Percentiles rank a stretch among this genome's conserved stretches.
These are phyloP conservation scores for Beris chalybata DNA, from an alignment of 2,888 invertebrate genomes.

Conservation along the genomic window DNA sequence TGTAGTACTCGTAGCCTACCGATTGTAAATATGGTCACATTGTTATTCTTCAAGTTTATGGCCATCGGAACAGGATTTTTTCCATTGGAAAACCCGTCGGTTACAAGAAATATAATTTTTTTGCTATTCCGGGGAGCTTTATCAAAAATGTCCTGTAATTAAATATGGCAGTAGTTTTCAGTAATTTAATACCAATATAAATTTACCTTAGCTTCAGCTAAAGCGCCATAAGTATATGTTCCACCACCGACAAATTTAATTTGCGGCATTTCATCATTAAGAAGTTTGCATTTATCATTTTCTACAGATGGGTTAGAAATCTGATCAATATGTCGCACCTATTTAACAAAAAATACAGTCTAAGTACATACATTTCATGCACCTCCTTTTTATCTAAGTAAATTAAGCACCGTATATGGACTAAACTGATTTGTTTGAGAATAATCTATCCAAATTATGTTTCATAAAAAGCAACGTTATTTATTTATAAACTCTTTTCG, in stretches of 20 bases:
- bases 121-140: constrained; percentile 56
- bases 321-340: constrained; percentile 63
- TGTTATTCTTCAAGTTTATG: constrained; percentile 58
- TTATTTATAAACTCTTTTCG: no score
- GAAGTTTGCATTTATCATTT: constrained; percentile 66
- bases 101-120: constrained; percentile 68
- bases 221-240: constrained; percentile 70
- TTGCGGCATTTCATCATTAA: constrained; percentile 63
- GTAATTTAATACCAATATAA: background rate
- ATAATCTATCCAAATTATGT: no score
- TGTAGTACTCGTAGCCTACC: constrained; percentile 42
- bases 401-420: no score
- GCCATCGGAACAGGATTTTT: constrained; percentile 67
- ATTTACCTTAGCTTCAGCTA: constrained; percentile 64
- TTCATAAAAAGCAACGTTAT: no score
- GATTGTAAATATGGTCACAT: constrained; percentile 61
- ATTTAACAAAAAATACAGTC: background rate
- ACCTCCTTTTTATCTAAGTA: no score
- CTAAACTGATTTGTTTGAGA: no score
- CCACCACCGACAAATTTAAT: constrained; percentile 68
- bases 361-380: no score
- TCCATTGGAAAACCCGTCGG: constrained; percentile 72
- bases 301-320: constrained; percentile 58
- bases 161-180: background rate
- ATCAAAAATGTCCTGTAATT: constrained; percentile 57